These are phyloP conservation scores for Patiria miniata DNA, from an alignment of 35 echinoderm and acorn worm genomes.

Conservation along the genomic window DNA sequence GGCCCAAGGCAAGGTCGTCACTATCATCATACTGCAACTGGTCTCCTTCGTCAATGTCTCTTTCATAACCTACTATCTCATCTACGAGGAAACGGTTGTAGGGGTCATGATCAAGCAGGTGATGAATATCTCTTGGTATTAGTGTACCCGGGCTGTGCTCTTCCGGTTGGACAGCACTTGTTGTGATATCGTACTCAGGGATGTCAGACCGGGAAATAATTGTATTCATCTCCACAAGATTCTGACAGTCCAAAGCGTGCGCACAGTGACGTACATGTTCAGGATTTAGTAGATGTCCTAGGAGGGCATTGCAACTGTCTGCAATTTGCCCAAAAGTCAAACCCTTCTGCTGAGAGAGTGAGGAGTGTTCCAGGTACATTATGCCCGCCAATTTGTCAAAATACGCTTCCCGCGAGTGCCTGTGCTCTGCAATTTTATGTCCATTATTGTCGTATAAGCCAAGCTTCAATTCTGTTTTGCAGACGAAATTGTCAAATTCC, in stretches of 20 bases:
- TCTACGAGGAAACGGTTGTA: slow-evolving; percentile 14
- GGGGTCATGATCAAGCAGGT: slow-evolving; percentile 52
- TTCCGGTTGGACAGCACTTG: not conserved
- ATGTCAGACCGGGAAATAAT: not conserved
- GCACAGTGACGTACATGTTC: not conserved
- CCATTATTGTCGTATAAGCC: slow-evolving; percentile 2
- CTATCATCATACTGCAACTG: not conserved
- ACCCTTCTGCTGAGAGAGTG: not conserved
- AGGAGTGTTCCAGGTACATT: slow-evolving; percentile 15
- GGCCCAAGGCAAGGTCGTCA: not conserved
- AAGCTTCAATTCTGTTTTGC: slow-evolving; percentile 11
- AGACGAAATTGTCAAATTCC: slow-evolving; percentile 6
- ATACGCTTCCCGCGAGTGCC: not conserved
- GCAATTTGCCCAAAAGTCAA: not conserved
- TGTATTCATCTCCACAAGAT: slow-evolving; percentile 26
- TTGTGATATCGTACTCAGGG: slow-evolving; percentile 20
- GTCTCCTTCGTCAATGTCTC: not conserved
- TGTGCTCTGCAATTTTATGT: not conserved
- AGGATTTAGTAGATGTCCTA: not conserved
- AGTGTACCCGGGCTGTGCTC: not conserved
- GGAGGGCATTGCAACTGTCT: not conserved
- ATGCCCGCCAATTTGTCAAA: not conserved
- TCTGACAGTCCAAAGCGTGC: not conserved
- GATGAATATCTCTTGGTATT: slow-evolving; percentile 23
- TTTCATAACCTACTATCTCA: slow-evolving; percentile 37